Base-by-base conservation (phyloP, 2,113 vertebrate genomes). In the Pelobates fuscus region DNA sequence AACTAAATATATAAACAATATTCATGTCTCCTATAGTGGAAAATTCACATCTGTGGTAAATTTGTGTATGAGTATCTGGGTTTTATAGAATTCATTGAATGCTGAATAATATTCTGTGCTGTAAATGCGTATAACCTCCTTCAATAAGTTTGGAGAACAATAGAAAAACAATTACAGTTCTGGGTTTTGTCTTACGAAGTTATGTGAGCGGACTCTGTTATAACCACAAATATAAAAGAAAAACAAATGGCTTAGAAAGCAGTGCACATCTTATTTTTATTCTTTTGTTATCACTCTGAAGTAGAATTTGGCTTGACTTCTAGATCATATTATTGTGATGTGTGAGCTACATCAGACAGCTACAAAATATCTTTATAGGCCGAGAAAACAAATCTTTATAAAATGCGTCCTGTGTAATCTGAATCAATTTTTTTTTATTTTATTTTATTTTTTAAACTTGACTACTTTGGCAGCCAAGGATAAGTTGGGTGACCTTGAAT, bases 351-450 rank as follows among this genome's bases (percentile, higher is more conserved):
- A 18, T 18, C 27, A 49, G 18, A 15, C 10, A 18, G 43, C 43
- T 62, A n/a, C 52, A 63, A 41, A 73, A 10, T 65, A 30, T 37
- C 20, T 55, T 64, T 54, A 17, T 73, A 64, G 60, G 23, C 2
- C n/a, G 2, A 14, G 21, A 64, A 62, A 57, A 46, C 37, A 55
- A 73, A 66, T 27, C 49, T 65, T 32, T 58, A 74, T 65, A 26
- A 66, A 66, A 74, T 74, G 62, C 62, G 55, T 52, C 30, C 57
- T 66, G 71, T 66, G 71, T 18, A 74, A 74, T 74, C 71, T 74
- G 62, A 74, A n/a, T n/a, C n/a, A n/a, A n/a, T n/a, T n/a, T n/a
- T n/a, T n/a, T n/a, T n/a, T n/a, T n/a, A n/a, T n/a, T n/a, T n/a
- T n/a, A n/a, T n/a, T n/a, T n/a, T n/a, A n/a, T n/a, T n/a, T 58